Evolutionary conservation across 23 tunicate genomes (phyloP).

Genomic region (Halocynthia aurantium): DNA sequence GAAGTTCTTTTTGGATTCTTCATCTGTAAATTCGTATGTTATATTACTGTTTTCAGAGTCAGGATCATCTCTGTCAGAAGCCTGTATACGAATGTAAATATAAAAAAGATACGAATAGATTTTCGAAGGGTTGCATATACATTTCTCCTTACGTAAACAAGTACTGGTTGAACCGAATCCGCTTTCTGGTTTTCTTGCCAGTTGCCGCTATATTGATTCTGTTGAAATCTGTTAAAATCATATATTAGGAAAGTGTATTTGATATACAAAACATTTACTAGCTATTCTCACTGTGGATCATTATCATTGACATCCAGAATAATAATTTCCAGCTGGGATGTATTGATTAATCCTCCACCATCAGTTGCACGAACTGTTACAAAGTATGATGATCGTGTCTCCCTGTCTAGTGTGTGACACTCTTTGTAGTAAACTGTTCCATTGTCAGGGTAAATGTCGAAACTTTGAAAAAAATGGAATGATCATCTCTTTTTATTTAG

Average conservation of each 20-base stretch:
- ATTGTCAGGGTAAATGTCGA: not conserved
- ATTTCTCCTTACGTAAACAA: constrained; percentile 1
- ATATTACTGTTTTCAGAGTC: constrained; percentile 38
- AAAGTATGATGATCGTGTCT: constrained; percentile 22
- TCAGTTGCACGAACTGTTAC: constrained; percentile 51
- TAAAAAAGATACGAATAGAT: not conserved
- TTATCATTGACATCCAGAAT: constrained; percentile 43
- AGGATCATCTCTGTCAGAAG: constrained; percentile 42
- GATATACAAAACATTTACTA: not conserved
- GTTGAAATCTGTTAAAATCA: constrained; percentile 15
- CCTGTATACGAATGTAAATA: constrained; percentile 16
- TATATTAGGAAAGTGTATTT: not conserved
- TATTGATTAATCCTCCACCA: constrained; percentile 35
- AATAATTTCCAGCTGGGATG: constrained; percentile 22
- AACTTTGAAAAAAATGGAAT: no score
- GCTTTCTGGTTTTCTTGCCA: constrained; percentile 11
- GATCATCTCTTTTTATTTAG: no score
- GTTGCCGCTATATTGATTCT: constrained; percentile 6
- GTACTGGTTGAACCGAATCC: not conserved
- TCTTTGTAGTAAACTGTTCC: constrained; percentile 25
- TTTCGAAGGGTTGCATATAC: not conserved
- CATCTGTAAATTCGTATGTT: constrained; percentile 23
- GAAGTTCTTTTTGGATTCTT: constrained; percentile 18
- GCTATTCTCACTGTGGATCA: constrained; percentile 27
- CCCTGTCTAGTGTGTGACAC: constrained; percentile 32